Evolutionary conservation across 2,797 vertebrate species (phyloP).

Genomic region (Platalea minor): DNA sequence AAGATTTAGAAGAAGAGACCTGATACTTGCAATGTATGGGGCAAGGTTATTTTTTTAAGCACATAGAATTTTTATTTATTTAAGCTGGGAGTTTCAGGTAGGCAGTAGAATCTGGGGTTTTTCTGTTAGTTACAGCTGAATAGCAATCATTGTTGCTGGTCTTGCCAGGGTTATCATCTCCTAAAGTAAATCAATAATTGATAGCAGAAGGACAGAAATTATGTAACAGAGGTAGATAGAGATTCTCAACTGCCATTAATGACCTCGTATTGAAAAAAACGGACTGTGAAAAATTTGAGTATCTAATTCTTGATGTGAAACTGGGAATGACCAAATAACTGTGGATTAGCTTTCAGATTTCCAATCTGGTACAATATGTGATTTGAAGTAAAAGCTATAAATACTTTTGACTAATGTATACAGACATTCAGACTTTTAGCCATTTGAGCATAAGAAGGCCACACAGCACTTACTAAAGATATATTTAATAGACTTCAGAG

Average conservation of each 20-base stretch:
- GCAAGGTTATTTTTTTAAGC: not conserved
- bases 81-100: not conserved
- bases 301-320: conserved; percentile 4
- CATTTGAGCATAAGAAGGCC: conserved; percentile 18
- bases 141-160: not conserved
- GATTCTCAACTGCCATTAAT: not conserved
- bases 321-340: not conserved
- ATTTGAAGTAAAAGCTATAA: conserved; percentile 38
- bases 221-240: not conserved
- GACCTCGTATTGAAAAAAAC: not conserved
- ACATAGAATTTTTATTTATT: not conserved
- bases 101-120: not conserved
- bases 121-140: not conserved
- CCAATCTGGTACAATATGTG: not conserved
- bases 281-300: not conserved
- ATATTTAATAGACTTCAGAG: not conserved
- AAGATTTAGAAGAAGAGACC: not conserved
- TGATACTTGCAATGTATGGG: not conserved
- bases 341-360: not conserved
- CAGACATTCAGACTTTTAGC: not conserved
- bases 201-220: not conserved
- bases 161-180: not conserved
- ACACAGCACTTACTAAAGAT: not conserved
- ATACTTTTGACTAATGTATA: not conserved
- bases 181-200: not conserved